Conservation (phyloP, 1,140 invertebrate genomes). For the Goniozus legneri region DNA sequence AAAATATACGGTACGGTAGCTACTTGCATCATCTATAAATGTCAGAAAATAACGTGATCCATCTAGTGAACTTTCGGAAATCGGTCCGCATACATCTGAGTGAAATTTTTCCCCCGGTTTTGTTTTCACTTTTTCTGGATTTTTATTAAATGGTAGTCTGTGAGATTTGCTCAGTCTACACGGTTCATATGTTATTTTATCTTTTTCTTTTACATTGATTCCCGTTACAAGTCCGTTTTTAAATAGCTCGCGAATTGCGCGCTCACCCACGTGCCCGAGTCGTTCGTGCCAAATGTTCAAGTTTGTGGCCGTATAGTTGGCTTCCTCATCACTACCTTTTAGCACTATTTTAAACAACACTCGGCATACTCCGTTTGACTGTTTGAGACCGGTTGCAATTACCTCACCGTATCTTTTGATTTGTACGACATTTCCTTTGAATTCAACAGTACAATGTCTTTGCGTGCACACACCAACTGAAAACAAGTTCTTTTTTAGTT, state of each 20-base stretch:
- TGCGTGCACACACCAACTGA: slow-evolving; percentile 8
- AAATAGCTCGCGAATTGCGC: neutral
- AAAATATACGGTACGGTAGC: slow-evolving; percentile 11
- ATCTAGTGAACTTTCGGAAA: slow-evolving; percentile 25
- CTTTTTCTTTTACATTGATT: neutral
- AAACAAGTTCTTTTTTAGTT: slow-evolving; percentile 14
- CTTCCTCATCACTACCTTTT: neutral
- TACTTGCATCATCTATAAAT: slow-evolving; percentile 29
- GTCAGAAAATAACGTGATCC: slow-evolving; percentile 32
- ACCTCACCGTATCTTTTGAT: neutral
- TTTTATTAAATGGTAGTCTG: slow-evolving; percentile 8
- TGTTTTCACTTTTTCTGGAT: neutral
- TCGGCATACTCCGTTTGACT: slow-evolving; percentile 7
- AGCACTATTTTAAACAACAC: slow-evolving; percentile 9
- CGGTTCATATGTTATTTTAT: slow-evolving; percentile 9
- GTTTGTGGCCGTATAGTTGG: slow-evolving; percentile 1
- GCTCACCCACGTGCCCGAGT: slow-evolving; percentile 5
- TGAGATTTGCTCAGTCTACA: slow-evolving; percentile 8
- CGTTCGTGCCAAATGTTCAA: slow-evolving; percentile 3
- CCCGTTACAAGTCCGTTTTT: neutral
- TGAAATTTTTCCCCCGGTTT: slow-evolving; percentile 15
- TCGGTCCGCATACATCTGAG: slow-evolving; percentile 36
- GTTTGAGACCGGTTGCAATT: neutral
- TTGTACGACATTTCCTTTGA: neutral
- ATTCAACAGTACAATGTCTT: slow-evolving; percentile 2